A percentile compares a stretch with the other conserved stretches of the same genome.
Evolutionary conservation across 2,888 invertebrate genomes (phyloP).

Genomic region (Metacarcinus magister): DNA sequence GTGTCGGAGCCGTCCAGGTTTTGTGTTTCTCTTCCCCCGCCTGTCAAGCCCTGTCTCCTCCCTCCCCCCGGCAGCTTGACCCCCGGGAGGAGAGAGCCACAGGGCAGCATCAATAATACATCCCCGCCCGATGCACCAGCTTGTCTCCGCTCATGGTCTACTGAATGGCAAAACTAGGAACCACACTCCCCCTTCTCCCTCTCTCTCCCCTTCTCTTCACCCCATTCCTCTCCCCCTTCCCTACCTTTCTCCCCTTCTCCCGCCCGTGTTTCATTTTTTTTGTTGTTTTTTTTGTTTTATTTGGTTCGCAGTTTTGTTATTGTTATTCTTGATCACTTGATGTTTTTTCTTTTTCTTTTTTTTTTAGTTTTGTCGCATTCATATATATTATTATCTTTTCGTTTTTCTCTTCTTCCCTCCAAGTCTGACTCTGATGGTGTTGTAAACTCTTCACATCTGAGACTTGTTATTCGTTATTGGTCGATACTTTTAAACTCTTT

Average conservation of each 20-base stretch:
- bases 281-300: not conserved
- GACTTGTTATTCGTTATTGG: not conserved
- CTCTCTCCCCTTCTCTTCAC: not conserved
- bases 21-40: conserved; percentile 17
- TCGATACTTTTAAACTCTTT: not conserved
- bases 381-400: no score
- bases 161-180: conserved; percentile 59
- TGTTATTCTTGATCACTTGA: not conserved
- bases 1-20: conserved; percentile 9
- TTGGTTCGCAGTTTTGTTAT: not conserved
- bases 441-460: not conserved
- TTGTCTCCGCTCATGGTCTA: conserved; percentile 54
- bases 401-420: not conserved
- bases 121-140: conserved; percentile 55
- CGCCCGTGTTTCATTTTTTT: not conserved
- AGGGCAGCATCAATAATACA: conserved; percentile 63
- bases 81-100: not conserved
- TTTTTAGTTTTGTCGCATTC: not conserved
- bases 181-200: not conserved
- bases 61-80: conserved; percentile 21
- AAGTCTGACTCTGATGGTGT: not conserved
- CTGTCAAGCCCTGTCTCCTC: not conserved
- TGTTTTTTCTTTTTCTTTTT: not conserved
- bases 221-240: not conserved
- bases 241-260: not conserved